A percentile compares a stretch with the other conserved stretches of the same genome.
These are phyloP conservation scores for Hystrix brachyura DNA, from an alignment of 2,113 vertebrate species.

Conservation along the genomic window DNA sequence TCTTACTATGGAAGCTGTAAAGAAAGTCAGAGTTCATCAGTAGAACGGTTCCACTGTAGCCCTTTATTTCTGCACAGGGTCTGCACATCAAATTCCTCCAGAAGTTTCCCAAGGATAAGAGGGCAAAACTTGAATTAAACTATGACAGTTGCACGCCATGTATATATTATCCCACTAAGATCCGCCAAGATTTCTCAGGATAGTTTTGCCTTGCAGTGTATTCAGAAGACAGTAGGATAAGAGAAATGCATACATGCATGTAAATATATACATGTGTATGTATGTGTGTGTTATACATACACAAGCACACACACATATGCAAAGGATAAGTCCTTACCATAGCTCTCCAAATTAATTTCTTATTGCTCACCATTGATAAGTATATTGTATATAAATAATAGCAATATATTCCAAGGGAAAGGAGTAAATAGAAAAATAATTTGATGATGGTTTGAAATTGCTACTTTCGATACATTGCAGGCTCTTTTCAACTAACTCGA, in stretches of 20 bases:
- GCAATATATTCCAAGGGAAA: constrained; percentile 3
- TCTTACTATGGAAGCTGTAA: not conserved
- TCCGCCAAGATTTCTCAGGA: not conserved
- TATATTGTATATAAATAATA: not conserved
- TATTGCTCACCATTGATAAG: not conserved
- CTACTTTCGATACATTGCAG: not conserved
- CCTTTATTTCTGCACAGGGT: not conserved
- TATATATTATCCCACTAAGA: not conserved
- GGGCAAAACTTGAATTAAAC: not conserved
- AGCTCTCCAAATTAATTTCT: not conserved
- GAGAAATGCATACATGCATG: not conserved
- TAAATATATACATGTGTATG: not conserved
- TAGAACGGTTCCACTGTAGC: not conserved
- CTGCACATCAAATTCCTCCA: not conserved
- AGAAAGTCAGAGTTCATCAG: constrained; percentile 4
- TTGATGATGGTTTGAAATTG: constrained; percentile 20
- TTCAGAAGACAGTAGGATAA: not conserved
- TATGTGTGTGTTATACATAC: not conserved
- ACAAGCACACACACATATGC: not conserved
- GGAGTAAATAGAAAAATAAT: constrained; percentile 43
- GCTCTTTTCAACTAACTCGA: not conserved
- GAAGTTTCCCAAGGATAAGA: constrained; percentile 34
- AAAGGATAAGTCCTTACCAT: not conserved
- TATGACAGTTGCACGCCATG: not conserved
- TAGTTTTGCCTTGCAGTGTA: not conserved